phyloP scores from a whole-genome alignment of 2,888 invertebrate genomes.

The Margaritifera margaritifera region DNA sequence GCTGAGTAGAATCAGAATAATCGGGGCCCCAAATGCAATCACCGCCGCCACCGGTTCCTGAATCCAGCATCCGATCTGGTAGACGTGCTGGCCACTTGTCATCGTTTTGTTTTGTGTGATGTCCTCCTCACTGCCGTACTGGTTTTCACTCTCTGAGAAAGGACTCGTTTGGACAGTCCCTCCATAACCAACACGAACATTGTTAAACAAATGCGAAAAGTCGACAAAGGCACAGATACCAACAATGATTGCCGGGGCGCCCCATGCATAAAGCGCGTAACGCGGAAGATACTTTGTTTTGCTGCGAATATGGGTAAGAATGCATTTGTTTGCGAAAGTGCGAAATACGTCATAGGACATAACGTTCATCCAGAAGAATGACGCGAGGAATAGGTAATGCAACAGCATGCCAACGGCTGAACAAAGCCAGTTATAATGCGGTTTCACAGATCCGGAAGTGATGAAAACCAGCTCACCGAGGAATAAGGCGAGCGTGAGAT shows the following conservation, averaged over 20 bases:
- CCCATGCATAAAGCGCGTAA: conserved; percentile 80
- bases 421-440: conserved; percentile 68
- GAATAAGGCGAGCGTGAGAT: conserved; percentile 66
- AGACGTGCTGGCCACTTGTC: conserved; percentile 8
- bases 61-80: conserved; percentile 62
- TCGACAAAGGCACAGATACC: conserved; percentile 64
- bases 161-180: conserved; percentile 10
- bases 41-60: conserved; percentile 58
- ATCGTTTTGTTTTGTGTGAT: not conserved
- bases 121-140: not conserved
- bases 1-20: conserved; percentile 53
- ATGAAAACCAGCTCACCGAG: conserved; percentile 68
- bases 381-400: conserved; percentile 80
- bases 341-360: conserved; percentile 77
- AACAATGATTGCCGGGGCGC: conserved; percentile 77
- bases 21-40: conserved; percentile 59
- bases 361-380: conserved; percentile 81
- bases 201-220: conserved; percentile 39
- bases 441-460: conserved; percentile 34
- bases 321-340: conserved; percentile 73
- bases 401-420: conserved; percentile 78
- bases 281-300: conserved; percentile 53
- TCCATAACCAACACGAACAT: conserved; percentile 53
- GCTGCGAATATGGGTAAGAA: conserved; percentile 46
- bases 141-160: not conserved